phyloP scores from a whole-genome alignment of 2,888 invertebrate species.

The Malachius bipustulatus region DNA sequence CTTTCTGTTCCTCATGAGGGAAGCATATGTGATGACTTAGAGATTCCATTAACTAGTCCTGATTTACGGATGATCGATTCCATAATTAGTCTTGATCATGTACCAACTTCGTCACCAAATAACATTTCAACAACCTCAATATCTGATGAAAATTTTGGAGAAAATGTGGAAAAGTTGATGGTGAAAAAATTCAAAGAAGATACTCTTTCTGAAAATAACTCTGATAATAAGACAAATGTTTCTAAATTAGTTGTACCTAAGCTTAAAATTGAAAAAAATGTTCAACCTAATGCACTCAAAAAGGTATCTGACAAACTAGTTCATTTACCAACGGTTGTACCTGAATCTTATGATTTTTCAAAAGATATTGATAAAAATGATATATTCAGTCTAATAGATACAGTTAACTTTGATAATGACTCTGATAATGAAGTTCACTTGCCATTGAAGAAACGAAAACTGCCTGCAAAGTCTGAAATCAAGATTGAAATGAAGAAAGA shows the following conservation, averaged over 20 bases:
- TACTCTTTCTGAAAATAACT: conserved; percentile 3
- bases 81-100: background rate
- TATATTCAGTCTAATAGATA: conserved; percentile 15
- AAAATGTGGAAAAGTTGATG: too few species aligned
- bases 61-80: background rate
- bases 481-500: conserved; percentile 15
- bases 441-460: conserved; percentile 31
- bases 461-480: conserved; percentile 20
- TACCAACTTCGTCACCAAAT: background rate
- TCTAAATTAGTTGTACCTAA: background rate
- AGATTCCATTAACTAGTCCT: background rate
- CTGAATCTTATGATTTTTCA: conserved; percentile 22
- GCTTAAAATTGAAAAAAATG: too few species aligned
- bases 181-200: background rate
- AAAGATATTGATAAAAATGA: conserved; percentile 19
- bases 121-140: too few species aligned
- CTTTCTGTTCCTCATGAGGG: background rate
- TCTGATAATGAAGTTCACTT: conserved; percentile 24
- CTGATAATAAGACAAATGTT: conserved; percentile 5
- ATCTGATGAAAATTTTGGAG: too few species aligned
- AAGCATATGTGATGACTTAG: background rate
- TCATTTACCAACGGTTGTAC: conserved; percentile 21
- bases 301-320: conserved; percentile 6
- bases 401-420: conserved; percentile 16
- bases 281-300: background rate